Base-by-base conservation (phyloP, 2,797 vertebrate genomes). In the Microctenopoma lineatum region DNA sequence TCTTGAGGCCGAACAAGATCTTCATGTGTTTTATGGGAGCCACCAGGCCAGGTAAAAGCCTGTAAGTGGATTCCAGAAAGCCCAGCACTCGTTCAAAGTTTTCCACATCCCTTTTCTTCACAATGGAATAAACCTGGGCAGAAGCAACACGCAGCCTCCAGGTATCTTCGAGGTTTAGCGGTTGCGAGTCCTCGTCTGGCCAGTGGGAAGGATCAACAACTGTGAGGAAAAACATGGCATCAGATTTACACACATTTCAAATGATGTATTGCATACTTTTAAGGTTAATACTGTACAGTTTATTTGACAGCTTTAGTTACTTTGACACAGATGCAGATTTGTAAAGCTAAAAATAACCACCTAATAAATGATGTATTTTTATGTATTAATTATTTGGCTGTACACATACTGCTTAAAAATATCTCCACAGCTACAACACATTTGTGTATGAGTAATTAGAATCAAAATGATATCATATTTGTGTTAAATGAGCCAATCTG, bases 11-110 rank as follows among this genome's bases (percentile, higher is more conserved):
- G 67, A 94, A 95, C 66, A 91, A 36, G 69, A 95, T 89, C 84
- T 95, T 95, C 94, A 94, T 93, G 84, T 94, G 94, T 84, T 92
- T 93, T 59, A 95, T 92, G 54, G 90, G 69, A 4, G 85, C 5
- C 7, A 93, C 91, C 27, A 95, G 84, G 21, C 34, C 36, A 51
- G 93, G 93, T 1, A 90, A 58, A 21, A 94, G 86, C 11, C 25
- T 66, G 75, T 88, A 54, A 0, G 69, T 88, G 16, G 60, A 54
- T 7, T 94, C 87, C 66, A 94, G 48, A 42, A 94, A 90, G 26
- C 32, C 21, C 52, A 88, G 39, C 15, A 50, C 90, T 54, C 59
- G 82, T 54, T 91, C 90, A 72, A 90, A 94, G 44, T 70, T 81
- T 46, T 73, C 25, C 27, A 87, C 2, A 26, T 91, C 77, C 66